Evolutionary conservation across 2,888 invertebrate genomes (phyloP).

Genomic region (Caenorhabditis sp.): DNA sequence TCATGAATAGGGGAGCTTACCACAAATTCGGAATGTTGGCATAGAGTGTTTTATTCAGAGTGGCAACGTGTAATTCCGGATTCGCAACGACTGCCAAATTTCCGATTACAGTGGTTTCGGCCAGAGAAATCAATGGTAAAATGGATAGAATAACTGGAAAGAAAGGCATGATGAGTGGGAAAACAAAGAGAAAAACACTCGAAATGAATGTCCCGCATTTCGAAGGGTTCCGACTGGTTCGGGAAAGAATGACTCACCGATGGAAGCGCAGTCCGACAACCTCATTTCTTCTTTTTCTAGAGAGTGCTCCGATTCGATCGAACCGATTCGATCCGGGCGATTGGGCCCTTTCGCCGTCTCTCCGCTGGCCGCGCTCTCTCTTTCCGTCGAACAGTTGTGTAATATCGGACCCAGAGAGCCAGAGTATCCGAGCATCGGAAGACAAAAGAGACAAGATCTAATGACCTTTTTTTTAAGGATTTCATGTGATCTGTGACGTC

Average conservation of each 20-base stretch:
- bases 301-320: conserved; percentile 22
- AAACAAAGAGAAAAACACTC: background rate
- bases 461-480: conserved; percentile 24
- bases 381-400: conserved; percentile 39
- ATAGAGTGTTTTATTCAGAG: conserved; percentile 43
- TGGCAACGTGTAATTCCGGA: conserved; percentile 51
- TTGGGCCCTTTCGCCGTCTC: conserved; percentile 17
- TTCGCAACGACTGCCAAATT: conserved; percentile 61
- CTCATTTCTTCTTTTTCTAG: conserved; percentile 13
- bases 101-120: conserved; percentile 57
- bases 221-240: background rate
- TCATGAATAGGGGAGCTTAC: conserved; percentile 13
- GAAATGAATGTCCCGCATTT: background rate
- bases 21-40: conserved; percentile 59
- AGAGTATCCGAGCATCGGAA: conserved; percentile 1
- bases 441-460: background rate
- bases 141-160: conserved; percentile 3
- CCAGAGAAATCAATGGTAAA: conserved; percentile 13
- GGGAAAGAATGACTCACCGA: conserved; percentile 22
- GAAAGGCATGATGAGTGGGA: background rate
- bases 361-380: background rate
- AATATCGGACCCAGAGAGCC: conserved; percentile 18
- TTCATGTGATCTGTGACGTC: conserved; percentile 13
- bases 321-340: conserved; percentile 20
- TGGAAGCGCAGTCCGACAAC: conserved; percentile 5